Evolutionary conservation across 2,797 vertebrate species (phyloP), one percentile per base, ranked within the genome.

Genomic region (Peromyscus nudipes): DNA sequence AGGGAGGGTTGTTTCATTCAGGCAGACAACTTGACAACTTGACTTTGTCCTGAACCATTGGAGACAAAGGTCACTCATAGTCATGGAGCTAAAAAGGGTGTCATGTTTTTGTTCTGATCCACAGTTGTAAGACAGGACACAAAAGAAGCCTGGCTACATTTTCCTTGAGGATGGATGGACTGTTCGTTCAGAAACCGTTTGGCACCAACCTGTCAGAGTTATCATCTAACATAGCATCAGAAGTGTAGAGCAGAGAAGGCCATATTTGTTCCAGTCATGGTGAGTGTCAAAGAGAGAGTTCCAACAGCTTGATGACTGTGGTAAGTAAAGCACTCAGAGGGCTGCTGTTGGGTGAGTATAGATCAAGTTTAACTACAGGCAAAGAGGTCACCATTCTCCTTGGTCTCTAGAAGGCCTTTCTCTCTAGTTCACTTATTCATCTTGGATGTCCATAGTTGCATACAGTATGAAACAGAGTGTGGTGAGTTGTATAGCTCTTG

Each of bases 251-350:
- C 88, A 62, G 31, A 10, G 60, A 86, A 94, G 69, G 60, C 34
- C 12, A 60, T 14, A 9, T 96, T 96, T 94, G 88, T 92, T 87
- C 49, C 34, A 92, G 86, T 92, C 88, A 91, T 55, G 83, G 77
- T 0, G 34, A 80, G 10, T 46, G 21, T 62, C 43, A 89, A 85
- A 92, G 71, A 19, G 84, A 69, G n/a, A 60, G 49, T 91, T 25
- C 81, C 89, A 77, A 57, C 43, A 77, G 29, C 64, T 21, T 85
- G 29, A 16, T 29, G 1, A 49, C 13, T 71, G 13, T 27, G 17
- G 29, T 62, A 40, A 77, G 49, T 62, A 40, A 73, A 73, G 14
- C 8, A 17, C 46, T 31, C 65, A 52, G 17, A 49, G 75, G 12
- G 8, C 27, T 94, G 17, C 76, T 21, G 60, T 8, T 7, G 3